Conservation (phyloP, 2,113 vertebrate genomes). For the Isichthys henryi region DNA sequence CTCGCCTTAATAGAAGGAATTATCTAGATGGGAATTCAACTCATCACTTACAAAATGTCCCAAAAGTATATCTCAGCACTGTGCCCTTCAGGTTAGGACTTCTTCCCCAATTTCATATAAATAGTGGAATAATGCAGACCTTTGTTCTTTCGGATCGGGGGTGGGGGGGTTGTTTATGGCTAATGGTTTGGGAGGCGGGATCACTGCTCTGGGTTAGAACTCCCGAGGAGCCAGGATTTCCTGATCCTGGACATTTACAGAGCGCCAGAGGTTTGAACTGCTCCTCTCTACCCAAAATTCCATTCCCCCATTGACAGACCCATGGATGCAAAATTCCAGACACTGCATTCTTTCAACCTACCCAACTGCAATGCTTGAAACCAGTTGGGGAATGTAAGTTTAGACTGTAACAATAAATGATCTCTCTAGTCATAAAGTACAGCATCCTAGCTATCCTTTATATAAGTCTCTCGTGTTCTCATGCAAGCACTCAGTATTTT, state of each 20-base stretch:
- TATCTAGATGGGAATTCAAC: neutral
- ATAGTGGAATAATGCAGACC: neutral
- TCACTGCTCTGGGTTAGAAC: neutral
- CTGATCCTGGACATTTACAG: neutral
- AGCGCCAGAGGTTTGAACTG: neutral
- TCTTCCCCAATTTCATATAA: neutral
- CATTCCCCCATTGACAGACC: neutral
- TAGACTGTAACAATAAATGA: neutral
- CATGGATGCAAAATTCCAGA: neutral
- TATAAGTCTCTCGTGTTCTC: neutral
- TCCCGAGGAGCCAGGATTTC: neutral
- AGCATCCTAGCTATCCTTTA: neutral
- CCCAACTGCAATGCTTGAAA: neutral
- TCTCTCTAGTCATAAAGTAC: neutral
- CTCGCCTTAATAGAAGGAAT: neutral
- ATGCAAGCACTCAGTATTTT: neutral
- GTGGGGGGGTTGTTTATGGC: neutral
- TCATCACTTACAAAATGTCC: neutral
- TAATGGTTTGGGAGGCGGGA: neutral
- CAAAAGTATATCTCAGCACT: neutral
- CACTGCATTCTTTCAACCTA: neutral
- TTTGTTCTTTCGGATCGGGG: neutral
- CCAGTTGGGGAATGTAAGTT: neutral
- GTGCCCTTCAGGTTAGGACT: neutral
- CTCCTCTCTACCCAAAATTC: neutral